phyloP scores from a whole-genome alignment of 2,797 vertebrate genomes.

The Microtus obscurus region DNA sequence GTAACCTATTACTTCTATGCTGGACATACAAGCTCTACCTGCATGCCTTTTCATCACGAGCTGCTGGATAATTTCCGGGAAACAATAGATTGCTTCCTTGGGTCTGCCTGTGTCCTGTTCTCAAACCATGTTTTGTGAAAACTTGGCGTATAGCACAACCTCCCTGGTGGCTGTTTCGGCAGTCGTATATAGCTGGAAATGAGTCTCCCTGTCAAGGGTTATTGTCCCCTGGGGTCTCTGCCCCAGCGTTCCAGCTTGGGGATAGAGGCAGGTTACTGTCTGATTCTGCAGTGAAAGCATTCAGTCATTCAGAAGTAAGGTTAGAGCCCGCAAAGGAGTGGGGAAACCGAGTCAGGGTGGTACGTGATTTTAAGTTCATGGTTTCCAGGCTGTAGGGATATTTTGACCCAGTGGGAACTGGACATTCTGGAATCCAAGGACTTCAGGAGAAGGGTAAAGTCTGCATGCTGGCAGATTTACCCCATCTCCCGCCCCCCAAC shows the following conservation, averaged over 20 bases:
- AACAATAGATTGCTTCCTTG: background rate
- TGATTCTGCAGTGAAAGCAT: background rate
- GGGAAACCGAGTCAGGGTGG: background rate
- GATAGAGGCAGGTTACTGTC: fast-evolving
- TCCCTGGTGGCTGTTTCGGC: background rate
- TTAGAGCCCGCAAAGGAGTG: background rate
- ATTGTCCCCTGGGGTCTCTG: fast-evolving
- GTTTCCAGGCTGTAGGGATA: background rate
- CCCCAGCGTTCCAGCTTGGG: background rate
- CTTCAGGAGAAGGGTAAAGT: background rate
- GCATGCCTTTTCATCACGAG: slow-evolving; percentile 5
- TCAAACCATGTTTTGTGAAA: background rate
- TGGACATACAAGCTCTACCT: slow-evolving; percentile 55
- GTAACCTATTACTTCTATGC: slow-evolving; percentile 46
- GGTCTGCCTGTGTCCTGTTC: background rate
- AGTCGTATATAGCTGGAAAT: background rate
- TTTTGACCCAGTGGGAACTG: background rate
- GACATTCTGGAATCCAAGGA: background rate
- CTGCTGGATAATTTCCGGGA: slow-evolving; percentile 26
- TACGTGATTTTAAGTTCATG: background rate
- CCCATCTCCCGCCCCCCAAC: background rate
- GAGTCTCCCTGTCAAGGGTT: background rate
- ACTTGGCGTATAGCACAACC: background rate
- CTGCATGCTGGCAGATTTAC: background rate
- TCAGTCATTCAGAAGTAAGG: background rate